Base-by-base conservation (phyloP, 1,140 invertebrate species). In the Lineus longissimus region DNA sequence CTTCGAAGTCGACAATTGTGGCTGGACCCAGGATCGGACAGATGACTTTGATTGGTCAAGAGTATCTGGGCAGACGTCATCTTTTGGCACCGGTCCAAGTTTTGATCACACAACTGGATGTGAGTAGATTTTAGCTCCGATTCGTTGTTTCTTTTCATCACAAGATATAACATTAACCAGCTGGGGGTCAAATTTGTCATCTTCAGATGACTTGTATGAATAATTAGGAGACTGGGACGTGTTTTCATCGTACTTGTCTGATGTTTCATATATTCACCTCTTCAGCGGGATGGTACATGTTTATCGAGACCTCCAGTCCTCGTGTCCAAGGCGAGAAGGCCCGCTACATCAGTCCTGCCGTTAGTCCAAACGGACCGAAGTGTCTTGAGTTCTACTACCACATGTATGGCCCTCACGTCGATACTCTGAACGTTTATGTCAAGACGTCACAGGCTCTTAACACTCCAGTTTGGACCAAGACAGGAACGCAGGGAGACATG, bases 1-100 rank as follows among this genome's bases (percentile, higher is more conserved):
- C 64, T 78, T 81, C 70, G 74, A 79, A 62, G 70, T 61, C 30
- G 71, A 69, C 31, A 58, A 68, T 0, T 81, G 79, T 70, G 71
- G 66, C n/a, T 78, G 77, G 78, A 76, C 59, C 1, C 75, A 80
- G 40, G 64, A 58, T 6, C 61, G 59, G 2, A 64, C 66, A 23
- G 74, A 75, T 40, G 62, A 75, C 41, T 73, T 73, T 70, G 69
- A 77, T 60, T 80, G 78, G 78, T 66, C 65, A 25, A 58, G 75
- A 65, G 47, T 69, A 15, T 61, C 45, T 22, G 71, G 76, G 1
- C 55, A 11, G 25, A 79, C 76, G 33, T 4, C 63, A 2, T 70
- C 65, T 30, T 9, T 29, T 30, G 69, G 69, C 15, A 77, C 72
- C 43, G 75, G 75, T 13, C 77, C 77, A 7, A 56, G 47, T 11